phyloP scores from a whole-genome alignment of 2,888 invertebrate species.

The Dolomedes plantarius region DNA sequence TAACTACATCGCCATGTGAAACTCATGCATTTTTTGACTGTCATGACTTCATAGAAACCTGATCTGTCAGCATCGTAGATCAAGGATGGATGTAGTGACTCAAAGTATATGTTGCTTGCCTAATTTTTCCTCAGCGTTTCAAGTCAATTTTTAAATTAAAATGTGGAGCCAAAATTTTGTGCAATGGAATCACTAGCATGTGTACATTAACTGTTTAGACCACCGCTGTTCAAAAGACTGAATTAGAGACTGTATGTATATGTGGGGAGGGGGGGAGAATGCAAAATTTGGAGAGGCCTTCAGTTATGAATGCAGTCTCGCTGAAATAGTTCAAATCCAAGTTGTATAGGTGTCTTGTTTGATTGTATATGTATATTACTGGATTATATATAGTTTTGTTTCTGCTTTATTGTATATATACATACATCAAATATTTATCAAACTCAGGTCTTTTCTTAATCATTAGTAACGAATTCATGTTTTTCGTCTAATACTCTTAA shows the following conservation, averaged over 20 bases:
- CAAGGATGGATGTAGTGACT: constrained; percentile 11
- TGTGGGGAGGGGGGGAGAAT: too few relatives aligned
- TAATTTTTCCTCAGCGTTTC: constrained; percentile 19
- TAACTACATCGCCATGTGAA: neutral
- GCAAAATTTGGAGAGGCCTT: neutral
- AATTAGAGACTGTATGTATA: neutral
- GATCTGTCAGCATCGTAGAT: neutral
- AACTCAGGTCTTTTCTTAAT: constrained; percentile 55
- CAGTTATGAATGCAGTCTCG: neutral
- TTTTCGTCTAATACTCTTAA: neutral
- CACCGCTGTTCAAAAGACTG: neutral
- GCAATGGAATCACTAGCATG: neutral
- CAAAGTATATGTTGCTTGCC: constrained; percentile 50
- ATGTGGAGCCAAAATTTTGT: constrained; percentile 18
- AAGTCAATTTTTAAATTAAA: constrained; percentile 26
- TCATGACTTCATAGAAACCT: neutral
- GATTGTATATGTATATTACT: constrained; percentile 32
- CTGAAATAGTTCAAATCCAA: constrained; percentile 15
- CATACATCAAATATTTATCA: constrained; percentile 47
- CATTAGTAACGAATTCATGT: neutral
- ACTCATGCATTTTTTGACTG: neutral
- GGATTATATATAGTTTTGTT: constrained; percentile 23
- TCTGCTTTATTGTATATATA: neutral
- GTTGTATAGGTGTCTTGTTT: constrained; percentile 53
- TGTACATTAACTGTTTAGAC: neutral